phyloP scores from a whole-genome alignment of 2,113 vertebrate species.

The Myxocyprinus asiaticus region DNA sequence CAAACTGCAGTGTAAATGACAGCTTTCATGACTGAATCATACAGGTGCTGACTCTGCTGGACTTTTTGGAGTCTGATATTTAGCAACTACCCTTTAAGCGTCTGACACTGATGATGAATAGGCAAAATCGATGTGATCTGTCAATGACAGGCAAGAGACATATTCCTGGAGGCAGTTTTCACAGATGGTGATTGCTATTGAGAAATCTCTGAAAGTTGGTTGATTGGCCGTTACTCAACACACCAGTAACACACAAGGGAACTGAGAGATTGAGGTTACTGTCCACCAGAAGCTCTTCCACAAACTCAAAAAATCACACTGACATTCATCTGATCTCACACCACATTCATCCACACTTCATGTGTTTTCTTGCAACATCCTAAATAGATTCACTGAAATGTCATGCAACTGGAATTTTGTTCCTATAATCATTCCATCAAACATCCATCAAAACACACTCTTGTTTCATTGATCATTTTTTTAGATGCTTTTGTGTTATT shows the following conservation, averaged over 20 bases:
- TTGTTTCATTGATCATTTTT: too few species aligned
- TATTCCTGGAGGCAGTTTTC: conserved; percentile 35
- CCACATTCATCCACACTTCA: neutral
- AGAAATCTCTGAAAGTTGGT: conserved; percentile 54
- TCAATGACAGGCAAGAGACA: conserved; percentile 27
- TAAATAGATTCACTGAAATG: neutral
- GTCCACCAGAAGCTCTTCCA: conserved; percentile 9
- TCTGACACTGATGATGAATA: conserved; percentile 29
- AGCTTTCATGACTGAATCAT: neutral
- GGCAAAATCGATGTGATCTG: conserved; percentile 21
- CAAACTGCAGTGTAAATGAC: too few species aligned
- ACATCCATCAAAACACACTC: too few species aligned
- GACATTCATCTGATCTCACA: conserved; percentile 7
- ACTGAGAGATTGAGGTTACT: conserved; percentile 41
- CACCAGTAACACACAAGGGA: conserved; percentile 21
- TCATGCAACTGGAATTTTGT: too few species aligned
- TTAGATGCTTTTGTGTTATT: too few species aligned
- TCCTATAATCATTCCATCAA: too few species aligned
- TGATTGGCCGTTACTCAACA: conserved; percentile 53
- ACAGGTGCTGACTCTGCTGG: conserved; percentile 7
- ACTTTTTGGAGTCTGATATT: conserved; percentile 5
- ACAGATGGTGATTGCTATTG: conserved; percentile 34
- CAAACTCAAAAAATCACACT: neutral
- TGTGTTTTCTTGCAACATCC: conserved; percentile 17
- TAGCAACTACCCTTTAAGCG: neutral